Base-by-base conservation (phyloP, 2,888 invertebrate species). In the Ochropleura leucogaster region DNA sequence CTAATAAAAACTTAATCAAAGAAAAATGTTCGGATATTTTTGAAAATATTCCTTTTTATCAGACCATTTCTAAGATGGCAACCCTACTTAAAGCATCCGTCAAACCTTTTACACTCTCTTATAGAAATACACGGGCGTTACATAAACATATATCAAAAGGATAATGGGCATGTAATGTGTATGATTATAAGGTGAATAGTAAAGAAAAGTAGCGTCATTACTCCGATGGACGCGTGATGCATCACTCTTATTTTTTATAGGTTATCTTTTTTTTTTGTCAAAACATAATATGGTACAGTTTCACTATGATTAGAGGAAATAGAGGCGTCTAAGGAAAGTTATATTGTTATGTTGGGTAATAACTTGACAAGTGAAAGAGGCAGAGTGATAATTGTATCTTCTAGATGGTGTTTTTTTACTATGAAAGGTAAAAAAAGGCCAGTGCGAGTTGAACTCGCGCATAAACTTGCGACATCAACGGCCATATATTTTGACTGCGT, bases 161-260 rank as follows among this genome's bases (percentile, higher is more conserved):
- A 18, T 20, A 51, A 77, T 69, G 63, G 64, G 30, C 59, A 42
- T 60, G 18, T 68, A 67, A 72, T 67, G 57, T 40, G 65, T 51
- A 62, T 75, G 51, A 65, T 75, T 72, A 68, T 42, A 65, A 40
- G 10, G 18, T 3, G 59, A 53, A 47, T 30, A 8, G 53, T n/a
- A 46, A 49, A 46, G 59, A 73, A 70, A 80, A 62, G 51, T 57
- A 40, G 30, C 46, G n/a, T 10, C 55, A 65, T 77, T 77, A 81
- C 3, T 1, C 12, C 77, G 60, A 70, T 67, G 60, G 20, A 77
- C 40, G 44, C 63, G 57, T 55, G 8, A 47, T 55, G 20, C 6
- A 2, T 46, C 42, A 57, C 69, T 81, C 82, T 81, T 72, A 77
- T 72, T 72, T 18, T 3, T 10, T 8, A 0, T 18, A 60, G 8